A percentile compares a stretch with the other conserved stretches of the same genome.
These are phyloP conservation scores for Vanessa tameamea DNA, from an alignment of 1,140 invertebrate species.

Conservation along the genomic window DNA sequence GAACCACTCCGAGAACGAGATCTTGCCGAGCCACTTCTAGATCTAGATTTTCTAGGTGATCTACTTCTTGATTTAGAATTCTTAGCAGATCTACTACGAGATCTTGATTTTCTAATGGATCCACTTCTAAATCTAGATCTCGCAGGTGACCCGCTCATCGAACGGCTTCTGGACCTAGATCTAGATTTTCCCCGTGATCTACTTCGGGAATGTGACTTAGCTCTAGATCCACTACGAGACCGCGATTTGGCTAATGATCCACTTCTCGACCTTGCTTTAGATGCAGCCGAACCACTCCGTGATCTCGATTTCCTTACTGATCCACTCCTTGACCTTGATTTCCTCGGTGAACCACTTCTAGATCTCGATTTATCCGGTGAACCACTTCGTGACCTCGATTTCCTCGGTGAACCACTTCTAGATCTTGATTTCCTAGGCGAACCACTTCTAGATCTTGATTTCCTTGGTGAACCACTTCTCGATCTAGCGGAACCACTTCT, in stretches of 20 bases:
- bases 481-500: conserved; percentile 37
- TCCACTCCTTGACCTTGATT: conserved; percentile 39
- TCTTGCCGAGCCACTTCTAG: conserved; percentile 18
- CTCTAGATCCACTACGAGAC: conserved; percentile 38
- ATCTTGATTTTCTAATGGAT: conserved; percentile 32
- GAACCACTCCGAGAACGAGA: conserved; percentile 18
- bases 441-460: conserved; percentile 35
- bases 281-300: conserved; percentile 42
- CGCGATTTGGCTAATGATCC: conserved; percentile 38
- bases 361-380: conserved; percentile 42
- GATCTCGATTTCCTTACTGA: conserved; percentile 41
- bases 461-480: conserved; percentile 37
- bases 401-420: conserved; percentile 22
- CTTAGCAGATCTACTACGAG: conserved; percentile 16
- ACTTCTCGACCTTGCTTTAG: conserved; percentile 40
- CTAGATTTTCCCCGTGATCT: conserved; percentile 36
- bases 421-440: conserved; percentile 33
- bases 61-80: conserved; percentile 29
- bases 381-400: conserved; percentile 40
- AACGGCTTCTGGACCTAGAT: conserved; percentile 40
- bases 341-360: conserved; percentile 37
- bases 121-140: conserved; percentile 29
- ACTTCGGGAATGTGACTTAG: conserved; percentile 38
- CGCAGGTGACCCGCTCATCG: conserved; percentile 18
- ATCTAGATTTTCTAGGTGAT: conserved; percentile 34